A percentile compares a stretch with the other conserved stretches of the same genome.
phyloP scores from a whole-genome alignment of 2,888 invertebrate genomes.

The Polydrusus tereticollis region DNA sequence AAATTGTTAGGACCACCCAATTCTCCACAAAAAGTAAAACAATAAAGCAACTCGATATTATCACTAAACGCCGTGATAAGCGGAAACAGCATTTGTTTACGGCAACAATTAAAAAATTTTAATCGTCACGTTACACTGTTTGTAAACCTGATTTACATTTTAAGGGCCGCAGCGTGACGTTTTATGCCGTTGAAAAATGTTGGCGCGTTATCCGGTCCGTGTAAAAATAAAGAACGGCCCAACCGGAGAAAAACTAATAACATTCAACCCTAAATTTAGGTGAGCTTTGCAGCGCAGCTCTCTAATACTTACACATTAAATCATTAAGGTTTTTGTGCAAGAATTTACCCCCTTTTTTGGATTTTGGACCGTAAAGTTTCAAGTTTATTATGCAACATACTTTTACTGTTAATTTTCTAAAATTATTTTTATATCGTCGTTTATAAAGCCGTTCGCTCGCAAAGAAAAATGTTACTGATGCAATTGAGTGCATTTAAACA shows the following conservation, averaged over 20 bases:
- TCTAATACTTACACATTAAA: slow-evolving; percentile 22
- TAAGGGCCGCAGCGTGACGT: background rate
- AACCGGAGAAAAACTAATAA: slow-evolving; percentile 14
- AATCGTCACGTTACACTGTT: slow-evolving; percentile 12
- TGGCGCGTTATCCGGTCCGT: slow-evolving; percentile 1
- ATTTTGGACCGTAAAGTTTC: background rate
- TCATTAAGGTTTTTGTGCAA: slow-evolving; percentile 17
- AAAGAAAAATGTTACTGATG: too few relatives aligned
- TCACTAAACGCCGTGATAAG: slow-evolving; percentile 6
- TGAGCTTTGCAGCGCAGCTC: slow-evolving; percentile 15
- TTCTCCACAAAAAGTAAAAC: background rate
- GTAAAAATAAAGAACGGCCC: slow-evolving; percentile 8
- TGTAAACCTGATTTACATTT: slow-evolving; percentile 10
- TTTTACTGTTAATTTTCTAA: slow-evolving; percentile 4
- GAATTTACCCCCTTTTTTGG: background rate
- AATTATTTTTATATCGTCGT: too few relatives aligned
- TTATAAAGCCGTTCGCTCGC: too few relatives aligned
- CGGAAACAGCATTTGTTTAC: slow-evolving; percentile 11
- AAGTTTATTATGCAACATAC: slow-evolving; percentile 7
- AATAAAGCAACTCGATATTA: background rate
- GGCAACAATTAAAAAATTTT: slow-evolving; percentile 13
- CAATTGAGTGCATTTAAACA: too few relatives aligned
- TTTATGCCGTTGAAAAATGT: slow-evolving; percentile 18
- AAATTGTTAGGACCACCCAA: too few relatives aligned
- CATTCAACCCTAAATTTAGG: slow-evolving; percentile 32